Percentiles rank a stretch among this genome's conserved stretches.
Evolutionary conservation across 2,113 vertebrate species (phyloP).

Genomic region (Melanerpes formicivorus): DNA sequence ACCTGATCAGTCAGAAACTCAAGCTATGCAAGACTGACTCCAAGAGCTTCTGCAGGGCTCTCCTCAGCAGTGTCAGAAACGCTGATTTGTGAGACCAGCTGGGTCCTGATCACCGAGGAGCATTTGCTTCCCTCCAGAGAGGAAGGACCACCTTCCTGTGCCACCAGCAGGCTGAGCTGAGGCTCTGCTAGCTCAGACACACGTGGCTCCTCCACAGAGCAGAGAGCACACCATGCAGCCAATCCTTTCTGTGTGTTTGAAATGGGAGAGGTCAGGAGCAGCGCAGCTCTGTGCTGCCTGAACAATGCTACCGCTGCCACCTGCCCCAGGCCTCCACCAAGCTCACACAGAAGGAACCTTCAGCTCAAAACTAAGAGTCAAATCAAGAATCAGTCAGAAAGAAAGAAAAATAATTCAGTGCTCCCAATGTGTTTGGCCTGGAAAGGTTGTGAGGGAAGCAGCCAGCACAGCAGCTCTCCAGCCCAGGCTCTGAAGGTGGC

Average conservation of each 20-base stretch:
- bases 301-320: neutral
- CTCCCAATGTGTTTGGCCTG: neutral
- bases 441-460: neutral
- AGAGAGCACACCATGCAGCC: neutral
- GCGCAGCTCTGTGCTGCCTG: neutral
- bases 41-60: neutral
- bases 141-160: neutral
- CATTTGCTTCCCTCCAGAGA: neutral
- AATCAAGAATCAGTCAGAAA: neutral
- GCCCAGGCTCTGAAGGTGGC: neutral
- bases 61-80: neutral
- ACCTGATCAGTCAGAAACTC: neutral
- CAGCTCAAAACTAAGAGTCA: neutral
- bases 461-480: neutral
- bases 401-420: fast-evolving
- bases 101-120: neutral
- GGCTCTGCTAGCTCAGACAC: neutral
- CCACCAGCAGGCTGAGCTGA: neutral
- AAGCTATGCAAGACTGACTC: neutral
- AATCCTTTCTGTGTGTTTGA: neutral
- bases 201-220: neutral
- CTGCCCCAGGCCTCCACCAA: neutral
- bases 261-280: neutral
- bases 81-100: neutral
- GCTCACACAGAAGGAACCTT: neutral